Evolutionary conservation across 2,888 invertebrate genomes (phyloP).

Genomic region (Rosalia funebris): DNA sequence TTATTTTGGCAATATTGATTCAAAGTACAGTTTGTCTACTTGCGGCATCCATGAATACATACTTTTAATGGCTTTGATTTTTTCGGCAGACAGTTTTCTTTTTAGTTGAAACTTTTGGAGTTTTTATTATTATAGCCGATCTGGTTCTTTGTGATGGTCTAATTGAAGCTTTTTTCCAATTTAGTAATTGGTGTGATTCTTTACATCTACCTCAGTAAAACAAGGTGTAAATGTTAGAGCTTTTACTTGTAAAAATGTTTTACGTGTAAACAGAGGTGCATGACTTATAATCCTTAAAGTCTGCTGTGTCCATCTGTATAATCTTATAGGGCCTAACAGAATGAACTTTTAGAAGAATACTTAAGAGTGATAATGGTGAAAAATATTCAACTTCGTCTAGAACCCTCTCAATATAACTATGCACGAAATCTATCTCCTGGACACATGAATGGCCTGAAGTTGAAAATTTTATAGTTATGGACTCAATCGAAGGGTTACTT

Average conservation of each 20-base stretch:
- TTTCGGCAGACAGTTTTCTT: constrained; percentile 22
- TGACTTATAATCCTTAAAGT: constrained; percentile 19
- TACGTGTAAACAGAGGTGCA: constrained; percentile 17
- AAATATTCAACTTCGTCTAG: constrained; percentile 15
- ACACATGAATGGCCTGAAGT: not conserved
- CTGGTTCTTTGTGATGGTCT: constrained; percentile 13
- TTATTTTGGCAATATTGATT: constrained; percentile 24
- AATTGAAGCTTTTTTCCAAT: constrained; percentile 23
- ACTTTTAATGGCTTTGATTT: constrained; percentile 15
- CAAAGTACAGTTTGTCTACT: constrained; percentile 21
- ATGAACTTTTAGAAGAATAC: constrained; percentile 10
- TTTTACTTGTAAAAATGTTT: constrained; percentile 5
- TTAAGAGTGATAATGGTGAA: constrained; percentile 11
- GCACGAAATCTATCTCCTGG: not conserved
- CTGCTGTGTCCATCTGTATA: constrained; percentile 15
- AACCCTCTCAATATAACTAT: not conserved
- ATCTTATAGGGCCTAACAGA: constrained; percentile 11
- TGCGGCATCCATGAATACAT: too few relatives aligned
- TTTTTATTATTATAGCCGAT: constrained; percentile 10
- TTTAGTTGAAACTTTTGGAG: constrained; percentile 13
- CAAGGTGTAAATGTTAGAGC: constrained; percentile 7
- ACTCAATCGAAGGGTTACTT: not conserved
- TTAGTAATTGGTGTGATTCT: constrained; percentile 5
- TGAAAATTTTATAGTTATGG: not conserved
- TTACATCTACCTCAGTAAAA: constrained; percentile 18